Evolutionary conservation across 2,888 invertebrate genomes (phyloP), one percentile per base, ranked within the genome.

Genomic region (Drosophila rellima): DNA sequence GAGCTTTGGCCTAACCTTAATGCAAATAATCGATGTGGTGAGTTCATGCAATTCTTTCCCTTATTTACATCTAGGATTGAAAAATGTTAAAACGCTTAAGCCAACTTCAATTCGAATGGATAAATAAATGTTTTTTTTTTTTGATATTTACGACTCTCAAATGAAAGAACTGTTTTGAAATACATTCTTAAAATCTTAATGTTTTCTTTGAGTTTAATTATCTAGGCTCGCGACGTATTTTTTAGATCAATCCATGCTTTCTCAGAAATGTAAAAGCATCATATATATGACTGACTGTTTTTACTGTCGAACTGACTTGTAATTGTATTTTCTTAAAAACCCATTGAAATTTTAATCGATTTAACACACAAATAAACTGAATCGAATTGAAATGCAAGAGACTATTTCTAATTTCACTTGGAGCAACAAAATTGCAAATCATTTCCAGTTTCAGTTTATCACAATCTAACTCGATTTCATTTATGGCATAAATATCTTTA

Each of bases 11-110:
- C 95, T 98, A 93, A 98, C 98, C 92, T 95, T 98, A 93, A 98
- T 97, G 97, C 98, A 98, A 95, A 98, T 98, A 94, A 98, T 98
- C 93, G 98, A 98, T 94, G 98, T 98, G 96, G 98, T 98, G 94
- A 95, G 96, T 94, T 3, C 1, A 48, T 20, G 18, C 8, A 17
- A 13, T 18, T 13, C 18, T 18, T 11, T 8, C 11, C 33, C 18
- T 33, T 17, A 40, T 11, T 51, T 15, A 5, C n/a, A 1, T 8
- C 7, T 5, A 5, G 26, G 18, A 39, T 37, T 1, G 17, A n/a
- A 37, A 20, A 20, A 52, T 26, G 26, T 39, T 26, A 39, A 39
- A 13, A 26, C 26, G 26, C 26, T 26, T 26, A 26, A 26, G 26
- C 7, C 26, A 26, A 26, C 7, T 26, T 1, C 0, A 26, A 7